phyloP scores from a whole-genome alignment of 1,140 invertebrate genomes.

The Magallana angulata region DNA sequence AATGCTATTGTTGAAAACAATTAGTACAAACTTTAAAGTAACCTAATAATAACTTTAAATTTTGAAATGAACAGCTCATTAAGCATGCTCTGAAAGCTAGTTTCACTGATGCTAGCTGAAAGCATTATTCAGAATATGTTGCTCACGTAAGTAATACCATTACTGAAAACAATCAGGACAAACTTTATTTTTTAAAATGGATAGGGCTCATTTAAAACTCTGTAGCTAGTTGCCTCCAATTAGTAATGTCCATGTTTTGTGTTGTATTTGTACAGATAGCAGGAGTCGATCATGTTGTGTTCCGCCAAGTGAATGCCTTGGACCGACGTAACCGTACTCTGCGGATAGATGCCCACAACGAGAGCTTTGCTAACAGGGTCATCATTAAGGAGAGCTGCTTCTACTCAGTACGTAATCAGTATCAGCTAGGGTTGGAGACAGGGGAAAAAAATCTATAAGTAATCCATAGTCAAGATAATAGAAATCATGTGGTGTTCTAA shows the following conservation, averaged over 20 bases:
- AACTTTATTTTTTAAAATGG: too few species aligned
- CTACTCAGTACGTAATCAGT: slow-evolving; percentile 89
- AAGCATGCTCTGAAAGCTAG: too few species aligned
- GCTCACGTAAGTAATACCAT: too few species aligned
- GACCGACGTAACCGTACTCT: slow-evolving; percentile 89
- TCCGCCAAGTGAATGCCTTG: slow-evolving; percentile 94
- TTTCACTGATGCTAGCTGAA: too few species aligned
- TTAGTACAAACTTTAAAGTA: too few species aligned
- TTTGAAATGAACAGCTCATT: too few species aligned
- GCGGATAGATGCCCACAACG: slow-evolving; percentile 95
- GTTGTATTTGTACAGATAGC: slow-evolving; percentile 87
- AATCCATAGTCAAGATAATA: background rate
- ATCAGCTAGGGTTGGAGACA: background rate
- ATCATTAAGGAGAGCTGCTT: slow-evolving; percentile 94
- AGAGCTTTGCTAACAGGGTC: slow-evolving; percentile 92
- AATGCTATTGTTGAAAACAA: too few species aligned
- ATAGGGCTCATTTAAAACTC: too few species aligned
- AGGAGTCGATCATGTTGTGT: slow-evolving; percentile 94
- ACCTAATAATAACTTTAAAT: too few species aligned
- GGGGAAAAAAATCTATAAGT: background rate
- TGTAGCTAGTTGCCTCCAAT: too few species aligned
- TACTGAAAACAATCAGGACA: too few species aligned
- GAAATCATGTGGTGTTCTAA: background rate
- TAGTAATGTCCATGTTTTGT: background rate
- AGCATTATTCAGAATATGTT: too few species aligned